phyloP scores from a whole-genome alignment of 2,888 invertebrate genomes.

The Yponomeuta sedellus region DNA sequence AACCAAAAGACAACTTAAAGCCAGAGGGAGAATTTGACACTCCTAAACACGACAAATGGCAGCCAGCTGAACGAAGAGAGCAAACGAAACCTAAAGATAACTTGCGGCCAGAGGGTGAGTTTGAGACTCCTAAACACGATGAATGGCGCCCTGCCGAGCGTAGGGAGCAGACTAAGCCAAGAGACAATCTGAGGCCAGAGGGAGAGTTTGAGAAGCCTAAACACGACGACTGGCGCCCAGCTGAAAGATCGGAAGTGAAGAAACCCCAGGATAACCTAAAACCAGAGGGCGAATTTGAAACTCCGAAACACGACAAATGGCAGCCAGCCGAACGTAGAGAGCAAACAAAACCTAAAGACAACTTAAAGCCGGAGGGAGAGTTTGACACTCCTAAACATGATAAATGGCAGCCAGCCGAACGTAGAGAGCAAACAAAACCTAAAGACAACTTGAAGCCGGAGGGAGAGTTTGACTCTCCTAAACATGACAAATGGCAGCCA shows the following conservation, averaged over 20 bases:
- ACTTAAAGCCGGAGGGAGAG: constrained; percentile 74
- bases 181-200: constrained; percentile 73
- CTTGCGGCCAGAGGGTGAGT: constrained; percentile 76
- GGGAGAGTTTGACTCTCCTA: constrained; percentile 49
- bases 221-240: constrained; percentile 45
- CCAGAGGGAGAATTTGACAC: constrained; percentile 76
- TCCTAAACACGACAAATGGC: constrained; percentile 44
- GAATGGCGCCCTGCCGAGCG: constrained; percentile 54
- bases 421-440: constrained; percentile 33
- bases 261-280: constrained; percentile 73
- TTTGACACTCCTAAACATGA: constrained; percentile 53
- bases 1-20: constrained; percentile 56
- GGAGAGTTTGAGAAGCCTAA: constrained; percentile 63
- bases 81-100: constrained; percentile 47
- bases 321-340: constrained; percentile 54
- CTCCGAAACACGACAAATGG: constrained; percentile 43
- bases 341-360: constrained; percentile 70
- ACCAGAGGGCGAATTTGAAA: constrained; percentile 72
- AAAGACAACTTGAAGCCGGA: constrained; percentile 65
- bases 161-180: constrained; percentile 48
- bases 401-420: constrained; percentile 46
- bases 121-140: constrained; percentile 56
- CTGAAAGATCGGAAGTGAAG: constrained; percentile 49
- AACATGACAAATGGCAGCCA: constrained; percentile 35
- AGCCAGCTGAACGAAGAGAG: constrained; percentile 44